Evolutionary conservation across 1,140 invertebrate species (phyloP), one percentile per base, ranked within the genome.

Genomic region (Eumeta japonica): DNA sequence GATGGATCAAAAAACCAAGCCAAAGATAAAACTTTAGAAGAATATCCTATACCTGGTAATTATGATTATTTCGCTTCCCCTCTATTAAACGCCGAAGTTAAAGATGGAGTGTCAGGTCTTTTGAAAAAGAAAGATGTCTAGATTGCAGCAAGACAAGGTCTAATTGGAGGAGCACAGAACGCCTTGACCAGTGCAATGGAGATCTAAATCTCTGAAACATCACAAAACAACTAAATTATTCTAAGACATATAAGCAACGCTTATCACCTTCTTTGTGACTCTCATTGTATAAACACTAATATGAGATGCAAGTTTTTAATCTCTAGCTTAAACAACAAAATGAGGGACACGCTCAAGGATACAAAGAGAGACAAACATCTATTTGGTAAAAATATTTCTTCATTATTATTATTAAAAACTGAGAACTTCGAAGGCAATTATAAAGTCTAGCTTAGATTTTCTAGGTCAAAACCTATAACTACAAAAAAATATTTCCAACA

Each of bases 381-480:
- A 12, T 40, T 40, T 28, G 38, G 38, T 3, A 24, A 28, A 11
- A 40, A 40, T 16, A 16, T 40, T 3, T 17, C 19, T n/a, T n/a
- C n/a, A n/a, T n/a, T n/a, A n/a, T n/a, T n/a, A n/a, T n/a, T n/a
- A n/a, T 5, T 30, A 40, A 11, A 34, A 34, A 28, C 11, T 40
- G 11, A 40, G 34, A 15, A 16, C 30, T 7, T 30, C 31, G 9
- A 33, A 40, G 29, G 16, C 16, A 2, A 33, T 39, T 10, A 12
- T 32, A 28, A 24, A 28, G 13, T 34, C 38, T 5, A 32, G 31
- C 1, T 19, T 17, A 2, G 14, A 7, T 2, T 34, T 40, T n/a
- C n/a, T n/a, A n/a, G n/a, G n/a, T n/a, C n/a, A n/a, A n/a, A n/a
- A n/a, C n/a, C n/a, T n/a, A n/a, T n/a, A n/a, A n/a, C n/a, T n/a